Percentiles rank a stretch among this genome's conserved stretches.
Evolutionary conservation across 2,797 vertebrate species (phyloP).

Genomic region (Malacoraja senta): DNA sequence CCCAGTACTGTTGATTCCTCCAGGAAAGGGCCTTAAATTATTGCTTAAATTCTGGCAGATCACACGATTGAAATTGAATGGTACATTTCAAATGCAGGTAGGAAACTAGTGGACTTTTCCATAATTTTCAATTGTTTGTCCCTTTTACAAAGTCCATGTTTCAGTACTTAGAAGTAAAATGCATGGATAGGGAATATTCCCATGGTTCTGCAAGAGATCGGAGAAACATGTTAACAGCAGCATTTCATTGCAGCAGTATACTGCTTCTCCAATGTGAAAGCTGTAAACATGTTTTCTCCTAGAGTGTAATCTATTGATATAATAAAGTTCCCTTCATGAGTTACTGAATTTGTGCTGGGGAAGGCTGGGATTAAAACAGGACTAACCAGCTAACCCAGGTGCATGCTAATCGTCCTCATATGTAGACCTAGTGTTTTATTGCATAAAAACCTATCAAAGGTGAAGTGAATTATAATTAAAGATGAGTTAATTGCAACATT

Average conservation of each 20-base stretch:
- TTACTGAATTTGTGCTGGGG: background rate
- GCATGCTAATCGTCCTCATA: background rate
- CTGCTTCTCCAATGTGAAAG: background rate
- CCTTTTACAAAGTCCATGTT: background rate
- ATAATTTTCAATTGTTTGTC: background rate
- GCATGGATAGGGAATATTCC: background rate
- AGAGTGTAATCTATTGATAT: background rate
- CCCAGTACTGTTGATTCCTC: too few species aligned
- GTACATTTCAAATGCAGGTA: background rate
- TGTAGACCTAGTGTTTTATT: background rate
- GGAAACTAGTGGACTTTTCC: background rate
- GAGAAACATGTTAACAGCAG: background rate
- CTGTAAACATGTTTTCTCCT: background rate
- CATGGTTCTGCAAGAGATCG: background rate
- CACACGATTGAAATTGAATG: background rate
- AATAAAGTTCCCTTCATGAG: background rate
- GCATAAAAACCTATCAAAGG: background rate
- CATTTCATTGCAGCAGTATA: background rate
- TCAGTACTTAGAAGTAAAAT: background rate
- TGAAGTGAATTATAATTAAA: background rate
- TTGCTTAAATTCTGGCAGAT: background rate
- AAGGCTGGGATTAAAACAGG: background rate
- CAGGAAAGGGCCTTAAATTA: too few species aligned
- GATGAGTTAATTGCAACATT: background rate
- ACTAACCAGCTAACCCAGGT: background rate